Conservation (phyloP, 2,113 vertebrate genomes). For the Pithys albifrons region DNA sequence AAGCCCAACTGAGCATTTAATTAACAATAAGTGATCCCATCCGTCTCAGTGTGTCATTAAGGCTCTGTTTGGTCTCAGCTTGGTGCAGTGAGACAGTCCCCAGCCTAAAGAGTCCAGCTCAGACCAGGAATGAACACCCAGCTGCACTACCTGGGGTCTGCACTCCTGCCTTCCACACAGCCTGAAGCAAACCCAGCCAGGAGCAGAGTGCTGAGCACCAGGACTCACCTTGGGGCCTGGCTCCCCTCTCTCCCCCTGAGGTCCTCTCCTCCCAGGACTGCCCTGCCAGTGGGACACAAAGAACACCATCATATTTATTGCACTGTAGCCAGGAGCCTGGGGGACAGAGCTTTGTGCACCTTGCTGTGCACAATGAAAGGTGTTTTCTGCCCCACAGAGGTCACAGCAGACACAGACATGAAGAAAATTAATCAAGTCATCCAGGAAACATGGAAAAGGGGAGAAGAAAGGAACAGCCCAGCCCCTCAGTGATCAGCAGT, state of each 20-base stretch:
- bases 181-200: neutral
- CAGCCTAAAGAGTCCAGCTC: neutral
- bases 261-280: slow-evolving; percentile 84
- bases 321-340: neutral
- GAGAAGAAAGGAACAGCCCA: neutral
- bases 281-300: slow-evolving; percentile 75
- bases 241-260: slow-evolving; percentile 86
- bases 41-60: accelerated
- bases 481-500: accelerated
- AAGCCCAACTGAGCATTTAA: neutral
- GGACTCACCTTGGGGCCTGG: slow-evolving; percentile 85
- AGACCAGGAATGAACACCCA: neutral
- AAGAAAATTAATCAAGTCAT: neutral
- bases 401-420: accelerated
- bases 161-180: neutral
- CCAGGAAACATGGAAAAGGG: neutral
- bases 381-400: neutral
- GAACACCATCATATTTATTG: neutral
- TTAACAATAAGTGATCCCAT: neutral
- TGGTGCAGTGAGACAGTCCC: neutral
- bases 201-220: neutral
- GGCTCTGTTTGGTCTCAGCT: neutral
- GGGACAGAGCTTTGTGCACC: neutral
- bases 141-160: neutral
- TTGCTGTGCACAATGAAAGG: neutral